phyloP scores from a whole-genome alignment of 30 jellyfish, hydroid and myxozoan species.

The Hydra vulgaris region DNA sequence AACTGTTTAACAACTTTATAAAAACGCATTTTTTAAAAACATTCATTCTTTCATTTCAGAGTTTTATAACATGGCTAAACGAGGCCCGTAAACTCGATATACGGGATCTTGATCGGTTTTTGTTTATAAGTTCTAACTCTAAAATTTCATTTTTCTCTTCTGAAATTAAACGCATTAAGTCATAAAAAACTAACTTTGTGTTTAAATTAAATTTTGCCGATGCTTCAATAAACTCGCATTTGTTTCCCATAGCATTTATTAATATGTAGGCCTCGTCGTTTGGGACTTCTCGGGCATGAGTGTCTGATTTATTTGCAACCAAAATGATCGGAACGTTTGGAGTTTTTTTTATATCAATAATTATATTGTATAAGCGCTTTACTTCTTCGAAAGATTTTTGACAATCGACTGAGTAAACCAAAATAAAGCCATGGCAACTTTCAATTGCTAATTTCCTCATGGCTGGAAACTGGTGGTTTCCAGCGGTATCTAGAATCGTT shows the following conservation, averaged over 20 bases:
- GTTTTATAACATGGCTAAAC: slow-evolving; percentile 7
- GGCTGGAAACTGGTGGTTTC: slow-evolving; percentile 95
- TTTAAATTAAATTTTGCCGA: slow-evolving; percentile 77
- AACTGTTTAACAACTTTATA: no score
- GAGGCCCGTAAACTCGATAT: neutral
- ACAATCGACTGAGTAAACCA: slow-evolving; percentile 74
- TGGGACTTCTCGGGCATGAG: slow-evolving; percentile 21
- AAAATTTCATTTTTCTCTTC: slow-evolving; percentile 15
- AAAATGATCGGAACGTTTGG: slow-evolving; percentile 60
- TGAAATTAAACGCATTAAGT: slow-evolving; percentile 47
- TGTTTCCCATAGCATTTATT: slow-evolving; percentile 33
- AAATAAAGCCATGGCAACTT: slow-evolving; percentile 62
- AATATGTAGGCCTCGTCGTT: slow-evolving; percentile 29
- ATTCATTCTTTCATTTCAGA: no score
- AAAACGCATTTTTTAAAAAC: no score
- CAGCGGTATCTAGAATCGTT: slow-evolving; percentile 84
- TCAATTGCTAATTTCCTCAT: slow-evolving; percentile 86
- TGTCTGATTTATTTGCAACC: slow-evolving; percentile 74
- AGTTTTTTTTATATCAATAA: slow-evolving; percentile 29
- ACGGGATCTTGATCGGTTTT: neutral
- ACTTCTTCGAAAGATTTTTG: slow-evolving; percentile 68
- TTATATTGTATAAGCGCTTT: slow-evolving; percentile 53
- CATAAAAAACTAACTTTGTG: slow-evolving; percentile 46
- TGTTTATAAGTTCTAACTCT: slow-evolving; percentile 1
- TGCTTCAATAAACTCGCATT: slow-evolving; percentile 52